Evolutionary conservation across 23 tunicate genomes (phyloP).

Genomic region (Pegea sp.): DNA sequence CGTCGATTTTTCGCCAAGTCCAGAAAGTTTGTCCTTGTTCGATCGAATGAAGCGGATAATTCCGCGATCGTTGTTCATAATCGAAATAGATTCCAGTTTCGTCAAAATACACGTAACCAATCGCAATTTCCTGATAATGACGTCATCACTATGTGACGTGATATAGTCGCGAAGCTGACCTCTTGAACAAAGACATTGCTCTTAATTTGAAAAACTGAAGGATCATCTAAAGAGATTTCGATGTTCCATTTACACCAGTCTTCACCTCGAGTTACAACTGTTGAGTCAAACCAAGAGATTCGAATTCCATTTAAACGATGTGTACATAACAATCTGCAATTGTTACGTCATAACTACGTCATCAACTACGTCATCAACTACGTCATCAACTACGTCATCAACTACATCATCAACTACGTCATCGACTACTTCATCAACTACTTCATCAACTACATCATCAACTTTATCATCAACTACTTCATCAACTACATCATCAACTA

Average conservation of each 20-base stretch:
- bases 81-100: conserved; percentile 67
- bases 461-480: too few species aligned
- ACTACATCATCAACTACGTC: too few species aligned
- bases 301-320: conserved; percentile 43
- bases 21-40: conserved; percentile 30
- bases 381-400: too few species aligned
- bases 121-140: conserved; percentile 41
- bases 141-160: background rate
- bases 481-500: too few species aligned
- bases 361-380: too few species aligned
- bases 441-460: too few species aligned
- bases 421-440: too few species aligned
- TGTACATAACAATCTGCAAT: conserved; percentile 35
- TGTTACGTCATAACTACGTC: too few species aligned
- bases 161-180: conserved; percentile 8
- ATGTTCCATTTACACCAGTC: conserved; percentile 67
- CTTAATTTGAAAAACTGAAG: conserved; percentile 14
- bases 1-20: conserved; percentile 16
- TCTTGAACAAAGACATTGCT: conserved; percentile 8
- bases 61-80: conserved; percentile 19
- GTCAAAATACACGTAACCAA: conserved; percentile 41
- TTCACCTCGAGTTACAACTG: conserved; percentile 14
- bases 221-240: conserved; percentile 10
- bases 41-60: conserved; percentile 27
- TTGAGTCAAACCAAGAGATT: conserved; percentile 39